phyloP scores from a whole-genome alignment of 2,113 vertebrate species.

The Ictidomys tridecemlineatus region DNA sequence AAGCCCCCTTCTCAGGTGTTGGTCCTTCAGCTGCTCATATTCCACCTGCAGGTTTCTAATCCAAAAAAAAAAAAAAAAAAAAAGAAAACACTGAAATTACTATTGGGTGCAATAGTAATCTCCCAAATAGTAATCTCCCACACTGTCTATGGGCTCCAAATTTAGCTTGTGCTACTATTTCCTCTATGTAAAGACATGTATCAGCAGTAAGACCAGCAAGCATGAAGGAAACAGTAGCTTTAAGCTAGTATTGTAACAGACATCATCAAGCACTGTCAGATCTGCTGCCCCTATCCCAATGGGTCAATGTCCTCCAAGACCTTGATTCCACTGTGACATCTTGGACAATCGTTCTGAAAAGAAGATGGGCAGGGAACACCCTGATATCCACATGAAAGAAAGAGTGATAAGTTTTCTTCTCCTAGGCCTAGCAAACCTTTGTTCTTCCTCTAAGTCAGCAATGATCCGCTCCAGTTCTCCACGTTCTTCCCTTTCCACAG shows the following conservation, averaged over 20 bases:
- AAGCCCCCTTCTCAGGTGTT: conserved; percentile 90
- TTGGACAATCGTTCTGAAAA: neutral
- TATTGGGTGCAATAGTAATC: rapidly evolving
- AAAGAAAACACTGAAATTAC: neutral
- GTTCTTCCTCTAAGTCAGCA: conserved; percentile 96
- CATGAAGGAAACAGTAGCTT: neutral
- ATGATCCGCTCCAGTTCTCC: conserved; percentile 96
- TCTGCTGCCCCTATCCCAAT: rapidly evolving
- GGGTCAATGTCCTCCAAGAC: neutral
- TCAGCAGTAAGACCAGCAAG: neutral
- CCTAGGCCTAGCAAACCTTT: conserved; percentile 88
- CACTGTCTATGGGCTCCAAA: neutral
- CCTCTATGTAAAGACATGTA: neutral
- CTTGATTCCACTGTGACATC: neutral
- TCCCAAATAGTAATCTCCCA: neutral
- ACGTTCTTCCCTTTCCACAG: conserved; percentile 95
- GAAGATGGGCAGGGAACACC: neutral
- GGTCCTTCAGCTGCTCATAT: conserved; percentile 96
- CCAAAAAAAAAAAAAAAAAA: neutral
- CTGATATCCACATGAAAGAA: neutral
- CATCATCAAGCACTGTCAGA: neutral
- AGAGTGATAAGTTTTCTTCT: neutral
- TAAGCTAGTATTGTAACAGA: neutral
- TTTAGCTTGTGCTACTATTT: neutral
- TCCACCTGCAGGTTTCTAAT: conserved; percentile 93